These are phyloP conservation scores for Enteromius trimaculatus DNA, from an alignment of 2,797 vertebrate genomes.

Conservation along the genomic window DNA sequence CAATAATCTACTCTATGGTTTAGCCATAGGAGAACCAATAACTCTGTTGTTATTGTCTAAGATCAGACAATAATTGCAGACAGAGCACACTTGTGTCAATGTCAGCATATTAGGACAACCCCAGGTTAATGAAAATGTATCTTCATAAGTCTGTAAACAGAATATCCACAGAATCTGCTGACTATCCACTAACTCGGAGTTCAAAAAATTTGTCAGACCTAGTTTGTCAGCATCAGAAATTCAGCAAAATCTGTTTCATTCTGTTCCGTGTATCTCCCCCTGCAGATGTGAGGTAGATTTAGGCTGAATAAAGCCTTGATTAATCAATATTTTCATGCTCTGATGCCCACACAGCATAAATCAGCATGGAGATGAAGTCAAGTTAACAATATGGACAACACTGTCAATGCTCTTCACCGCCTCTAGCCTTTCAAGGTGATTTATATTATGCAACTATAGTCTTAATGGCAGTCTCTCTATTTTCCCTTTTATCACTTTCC, in stretches of 20 bases:
- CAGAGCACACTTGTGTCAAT: conserved; percentile 12
- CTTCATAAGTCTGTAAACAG: not conserved
- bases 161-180: conserved; percentile 35
- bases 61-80: conserved; percentile 20
- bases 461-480: conserved; percentile 29
- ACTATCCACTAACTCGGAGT: conserved; percentile 22
- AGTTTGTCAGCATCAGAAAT: conserved; percentile 21
- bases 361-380: conserved; percentile 49
- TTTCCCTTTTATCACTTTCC: conserved; percentile 38
- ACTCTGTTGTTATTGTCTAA: not conserved
- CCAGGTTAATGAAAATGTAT: conserved; percentile 3
- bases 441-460: conserved; percentile 22
- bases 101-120: conserved; percentile 16
- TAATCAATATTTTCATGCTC: conserved; percentile 43
- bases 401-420: conserved; percentile 32
- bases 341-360: conserved; percentile 49
- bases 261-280: not conserved
- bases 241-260: conserved; percentile 28
- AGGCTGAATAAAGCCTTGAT: conserved; percentile 38
- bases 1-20: not conserved
- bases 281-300: conserved; percentile 30
- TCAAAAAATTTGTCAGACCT: conserved; percentile 10
- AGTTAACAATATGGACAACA: conserved; percentile 43
- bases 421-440: conserved; percentile 52
- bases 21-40: not conserved